Evolutionary conservation across 2,888 invertebrate species (phyloP).

Genomic region (Aspidapion aeneum): DNA sequence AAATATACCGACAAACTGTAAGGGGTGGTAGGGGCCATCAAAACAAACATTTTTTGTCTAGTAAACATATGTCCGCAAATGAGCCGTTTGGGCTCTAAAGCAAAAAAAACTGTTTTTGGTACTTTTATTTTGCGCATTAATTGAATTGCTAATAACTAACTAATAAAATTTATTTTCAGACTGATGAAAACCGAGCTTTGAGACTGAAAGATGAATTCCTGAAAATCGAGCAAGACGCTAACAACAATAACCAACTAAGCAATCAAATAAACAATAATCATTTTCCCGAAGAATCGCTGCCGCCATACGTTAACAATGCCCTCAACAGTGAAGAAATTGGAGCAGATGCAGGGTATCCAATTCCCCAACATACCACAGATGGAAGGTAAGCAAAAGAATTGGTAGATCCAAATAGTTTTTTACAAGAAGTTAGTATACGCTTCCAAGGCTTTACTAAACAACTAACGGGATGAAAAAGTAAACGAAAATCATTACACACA

Average conservation of each 20-base stretch:
- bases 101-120: no score
- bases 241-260: background rate
- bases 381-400: constrained; percentile 37
- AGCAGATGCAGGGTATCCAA: constrained; percentile 16
- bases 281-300: background rate
- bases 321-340: constrained; percentile 19
- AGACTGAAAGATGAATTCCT: constrained; percentile 58
- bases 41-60: no score
- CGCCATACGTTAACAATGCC: constrained; percentile 3
- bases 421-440: no score
- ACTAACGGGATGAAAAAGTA: no score
- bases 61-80: no score
- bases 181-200: constrained; percentile 82
- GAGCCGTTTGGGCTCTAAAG: no score
- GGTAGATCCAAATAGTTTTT: background rate
- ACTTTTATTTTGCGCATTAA: no score
- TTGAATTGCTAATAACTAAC: no score
- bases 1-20: no score
- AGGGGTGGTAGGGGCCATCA: no score
- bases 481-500: no score
- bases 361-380: constrained; percentile 51
- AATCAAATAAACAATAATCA: background rate
- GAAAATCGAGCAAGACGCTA: constrained; percentile 13
- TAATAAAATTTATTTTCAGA: constrained; percentile 54
- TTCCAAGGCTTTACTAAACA: no score